Evolutionary conservation across 2,888 invertebrate genomes (phyloP).

Genomic region (Achlya flavicornis): DNA sequence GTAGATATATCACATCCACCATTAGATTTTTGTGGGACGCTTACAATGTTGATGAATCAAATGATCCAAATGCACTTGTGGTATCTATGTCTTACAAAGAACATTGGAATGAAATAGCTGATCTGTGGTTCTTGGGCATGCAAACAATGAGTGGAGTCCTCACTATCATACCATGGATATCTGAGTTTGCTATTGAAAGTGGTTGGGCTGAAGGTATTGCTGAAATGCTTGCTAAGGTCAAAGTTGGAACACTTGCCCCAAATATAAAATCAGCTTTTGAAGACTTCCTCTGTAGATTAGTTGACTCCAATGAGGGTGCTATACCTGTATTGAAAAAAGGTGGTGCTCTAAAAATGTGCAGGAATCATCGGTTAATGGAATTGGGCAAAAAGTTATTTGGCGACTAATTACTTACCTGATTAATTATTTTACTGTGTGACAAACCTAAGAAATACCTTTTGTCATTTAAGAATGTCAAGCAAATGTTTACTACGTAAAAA

Average conservation of each 20-base stretch:
- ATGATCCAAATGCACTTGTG: conserved; percentile 91
- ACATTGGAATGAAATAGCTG: conserved; percentile 94
- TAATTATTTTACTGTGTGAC: conserved; percentile 19
- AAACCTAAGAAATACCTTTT: too few species aligned
- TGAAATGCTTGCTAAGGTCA: conserved; percentile 91
- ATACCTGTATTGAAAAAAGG: conserved; percentile 90
- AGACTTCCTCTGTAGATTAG: conserved; percentile 93
- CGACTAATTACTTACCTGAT: conserved; percentile 81
- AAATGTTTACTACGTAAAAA: too few species aligned
- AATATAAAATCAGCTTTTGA: conserved; percentile 96
- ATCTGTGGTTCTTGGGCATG: conserved; percentile 97
- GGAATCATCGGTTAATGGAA: conserved; percentile 95
- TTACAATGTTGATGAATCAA: conserved; percentile 94
- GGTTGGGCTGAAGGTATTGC: conserved; percentile 97
- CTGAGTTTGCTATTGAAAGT: conserved; percentile 95
- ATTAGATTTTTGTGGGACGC: conserved; percentile 97
- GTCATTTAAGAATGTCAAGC: too few species aligned
- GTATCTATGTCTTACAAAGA: conserved; percentile 94
- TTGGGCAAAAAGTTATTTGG: conserved; percentile 94
- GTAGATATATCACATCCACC: conserved; percentile 94
- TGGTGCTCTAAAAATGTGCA: conserved; percentile 92
- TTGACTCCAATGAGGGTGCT: conserved; percentile 91
- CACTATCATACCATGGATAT: conserved; percentile 93
- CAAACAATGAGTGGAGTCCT: conserved; percentile 94
- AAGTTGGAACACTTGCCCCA: conserved; percentile 90